Evolutionary conservation across 2,797 vertebrate species (phyloP), one percentile per base, ranked within the genome.

Genomic region (Synaphobranchus kaupii): DNA sequence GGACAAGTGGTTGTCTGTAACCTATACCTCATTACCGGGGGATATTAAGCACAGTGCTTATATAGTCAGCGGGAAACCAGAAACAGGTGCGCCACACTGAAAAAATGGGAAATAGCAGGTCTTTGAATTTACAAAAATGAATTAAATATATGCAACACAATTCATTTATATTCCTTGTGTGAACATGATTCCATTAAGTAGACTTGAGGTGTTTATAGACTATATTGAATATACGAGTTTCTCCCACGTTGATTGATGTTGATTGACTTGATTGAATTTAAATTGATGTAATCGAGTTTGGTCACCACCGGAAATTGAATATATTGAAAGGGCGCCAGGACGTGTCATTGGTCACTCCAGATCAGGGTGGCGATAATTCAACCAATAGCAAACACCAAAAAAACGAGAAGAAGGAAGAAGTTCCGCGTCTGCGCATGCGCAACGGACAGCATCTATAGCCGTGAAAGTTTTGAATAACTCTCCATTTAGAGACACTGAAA

Each of bases 61-160:
- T n/a, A n/a, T n/a, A n/a, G n/a, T n/a, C n/a, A n/a, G n/a, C n/a
- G n/a, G n/a, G n/a, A n/a, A n/a, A n/a, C n/a, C n/a, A n/a, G n/a
- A n/a, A n/a, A n/a, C n/a, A n/a, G n/a, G n/a, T n/a, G n/a, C n/a
- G 48, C 48, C 12, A 73, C 68, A 73, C 68, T 73, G 68, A 73
- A 73, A 73, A 73, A 39, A 73, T 58, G 56, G 31, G 71, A 39
- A 73, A 73, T 73, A 39, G 0, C 31, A 34, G 28, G 71, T 73
- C 71, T 73, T 73, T 73, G 71, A 73, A 13, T 34, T 34, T 31
- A 73, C 71, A 34, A 34, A 73, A 73, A 34, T 73, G 71, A 73
- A 73, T 28, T 39, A 3, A 34, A 10, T 73, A 73, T 12, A 73
- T 34, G 71, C 71, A 34, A 73, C 28, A 73, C 28, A 73, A 73